Base-by-base conservation (phyloP, 2,888 invertebrate genomes). In the Epistrophe grossulariae region DNA sequence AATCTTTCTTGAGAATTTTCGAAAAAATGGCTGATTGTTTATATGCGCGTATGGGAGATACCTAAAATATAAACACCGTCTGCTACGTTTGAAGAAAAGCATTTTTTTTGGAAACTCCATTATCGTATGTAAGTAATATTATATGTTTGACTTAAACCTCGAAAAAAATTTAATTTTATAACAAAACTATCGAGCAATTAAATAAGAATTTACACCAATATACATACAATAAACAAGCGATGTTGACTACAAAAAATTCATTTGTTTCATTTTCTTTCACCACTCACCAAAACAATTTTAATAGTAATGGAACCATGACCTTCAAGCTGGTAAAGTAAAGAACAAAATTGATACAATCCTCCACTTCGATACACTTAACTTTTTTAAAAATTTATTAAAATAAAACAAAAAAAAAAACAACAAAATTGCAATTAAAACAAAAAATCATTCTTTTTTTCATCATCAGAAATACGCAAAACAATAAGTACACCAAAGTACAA, bases 401-500 rank as follows among this genome's bases (percentile, higher is more conserved):
- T 43, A 15, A 4, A 35, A 24, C 59, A 78, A 60, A 62, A 40
- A 74, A 70, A 28, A 55, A 68, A 62, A 74, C 31, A 55, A 64
- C 43, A 70, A 68, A 24, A 64, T 85, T 62, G 82, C 85, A 85
- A 85, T 85, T 71, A 81, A 85, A 85, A 68, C 76, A 74, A 81
- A 85, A 85, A 50, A 80, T 72, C 15, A 24, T 78, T 73, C 28
- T 24, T 60, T 43, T n/a, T 50, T 43, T 74, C 70, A 82, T 81
- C 78, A 77, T 52, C 77, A 57, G 78, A 85, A 15, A 40, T 55
- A 64, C 64, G 73, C 78, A 78, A 78, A 82, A 40, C 57, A 72
- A 77, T 78, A 78, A 81, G 81, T 85, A 84, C 73, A 68, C 73
- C 40, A 66, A 76, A 80, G 78, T 78, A 87, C 79, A 87, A 83